These are phyloP conservation scores for Euschistus heros DNA, from an alignment of 1,140 invertebrate genomes.

Conservation along the genomic window DNA sequence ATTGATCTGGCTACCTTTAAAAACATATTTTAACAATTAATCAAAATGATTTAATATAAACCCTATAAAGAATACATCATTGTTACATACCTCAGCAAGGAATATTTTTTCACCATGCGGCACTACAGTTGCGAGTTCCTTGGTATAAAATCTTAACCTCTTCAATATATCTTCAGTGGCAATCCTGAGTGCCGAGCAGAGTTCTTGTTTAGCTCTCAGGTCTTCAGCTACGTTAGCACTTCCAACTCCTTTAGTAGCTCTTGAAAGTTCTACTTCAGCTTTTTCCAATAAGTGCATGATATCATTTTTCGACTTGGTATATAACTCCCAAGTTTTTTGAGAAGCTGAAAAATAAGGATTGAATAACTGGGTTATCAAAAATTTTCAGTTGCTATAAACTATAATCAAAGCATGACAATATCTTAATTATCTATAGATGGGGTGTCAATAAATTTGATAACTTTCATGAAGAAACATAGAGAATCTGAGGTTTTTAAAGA, in stretches of 20 bases:
- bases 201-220: constrained; percentile 62
- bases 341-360: constrained; percentile 37
- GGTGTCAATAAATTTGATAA: no score
- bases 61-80: no score
- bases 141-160: constrained; percentile 61
- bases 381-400: no score
- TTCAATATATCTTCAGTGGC: constrained; percentile 63
- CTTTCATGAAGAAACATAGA: no score
- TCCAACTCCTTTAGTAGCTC: constrained; percentile 40
- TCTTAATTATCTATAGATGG: no score
- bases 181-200: constrained; percentile 58
- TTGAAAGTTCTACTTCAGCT: constrained; percentile 67
- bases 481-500: no score
- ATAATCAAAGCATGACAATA: no score
- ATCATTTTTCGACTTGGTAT: constrained; percentile 73
- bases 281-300: constrained; percentile 66
- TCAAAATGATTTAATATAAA: no score
- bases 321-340: constrained; percentile 76
- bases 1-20: no score
- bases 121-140: constrained; percentile 43
- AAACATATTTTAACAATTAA: no score
- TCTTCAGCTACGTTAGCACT: constrained; percentile 42
- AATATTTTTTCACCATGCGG: constrained; percentile 35
- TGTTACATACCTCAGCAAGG: constrained; percentile 53
- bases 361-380: no score